These are phyloP conservation scores for Philhelius pedissequus DNA, from an alignment of 2,888 invertebrate genomes.

Conservation along the genomic window DNA sequence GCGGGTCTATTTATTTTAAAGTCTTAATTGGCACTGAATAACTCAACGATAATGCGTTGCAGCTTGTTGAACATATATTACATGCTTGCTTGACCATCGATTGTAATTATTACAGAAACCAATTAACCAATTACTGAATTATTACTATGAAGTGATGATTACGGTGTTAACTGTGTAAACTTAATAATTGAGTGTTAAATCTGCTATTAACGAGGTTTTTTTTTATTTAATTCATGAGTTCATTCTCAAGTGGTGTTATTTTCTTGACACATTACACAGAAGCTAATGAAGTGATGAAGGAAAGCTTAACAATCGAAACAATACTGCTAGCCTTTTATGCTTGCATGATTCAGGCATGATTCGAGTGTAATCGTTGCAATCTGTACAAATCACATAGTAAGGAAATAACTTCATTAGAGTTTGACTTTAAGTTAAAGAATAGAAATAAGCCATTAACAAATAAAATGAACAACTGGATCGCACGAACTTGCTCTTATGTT, in stretches of 20 bases:
- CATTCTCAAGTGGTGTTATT: background rate
- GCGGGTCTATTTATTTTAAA: background rate
- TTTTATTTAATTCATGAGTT: background rate
- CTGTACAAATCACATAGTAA: too few species aligned
- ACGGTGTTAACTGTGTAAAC: background rate
- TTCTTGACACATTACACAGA: too few species aligned
- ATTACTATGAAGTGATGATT: background rate
- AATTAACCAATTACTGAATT: constrained; percentile 22
- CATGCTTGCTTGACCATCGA: constrained; percentile 29
- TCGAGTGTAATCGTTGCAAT: too few species aligned
- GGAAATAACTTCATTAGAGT: too few species aligned
- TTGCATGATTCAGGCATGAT: too few species aligned
- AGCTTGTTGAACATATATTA: constrained; percentile 35
- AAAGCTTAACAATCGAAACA: too few species aligned
- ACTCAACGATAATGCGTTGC: constrained; percentile 1
- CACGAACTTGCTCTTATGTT: too few species aligned
- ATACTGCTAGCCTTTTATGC: too few species aligned
- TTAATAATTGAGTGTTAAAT: background rate
- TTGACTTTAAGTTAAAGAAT: too few species aligned
- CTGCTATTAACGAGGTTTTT: background rate
- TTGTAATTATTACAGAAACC: background rate
- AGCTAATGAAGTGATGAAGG: too few species aligned
- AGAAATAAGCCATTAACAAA: too few species aligned
- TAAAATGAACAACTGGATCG: too few species aligned
- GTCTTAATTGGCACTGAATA: constrained; percentile 46